Base-by-base conservation (phyloP, 2,797 vertebrate genomes). In the Karalla daura region DNA sequence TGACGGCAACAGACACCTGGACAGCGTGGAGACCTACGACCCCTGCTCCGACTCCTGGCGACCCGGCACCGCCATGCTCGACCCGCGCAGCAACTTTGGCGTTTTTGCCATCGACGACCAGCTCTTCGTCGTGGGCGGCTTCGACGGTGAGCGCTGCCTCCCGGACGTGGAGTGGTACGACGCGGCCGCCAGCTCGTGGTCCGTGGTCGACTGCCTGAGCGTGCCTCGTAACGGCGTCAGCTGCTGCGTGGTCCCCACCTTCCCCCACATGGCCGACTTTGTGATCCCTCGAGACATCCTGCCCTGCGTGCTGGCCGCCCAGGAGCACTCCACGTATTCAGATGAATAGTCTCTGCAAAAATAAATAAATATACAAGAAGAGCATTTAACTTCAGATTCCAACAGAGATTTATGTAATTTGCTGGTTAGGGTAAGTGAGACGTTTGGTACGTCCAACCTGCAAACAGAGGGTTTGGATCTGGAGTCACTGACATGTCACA, bases 41-140 rank as follows among this genome's bases (percentile, higher is more conserved):
- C 94, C 94, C 0, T 0, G 6, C 0, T 72, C 75, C 43, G 83
- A 96, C 44, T 63, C 71, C 0, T 98, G 96, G 96, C 78, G 44
- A 0, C 2, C 9, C 0, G 59, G 94, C 27, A 35, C 91, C 32
- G 45, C 79, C n/a, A 97, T 97, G 96, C 70, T 89, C 12, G 94
- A 74, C 0, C 86, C 92, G 1, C 94, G 96, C 51, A 96, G 96
- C 80, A 96, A 95, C 87, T 98, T 97, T 15, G 95, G 95, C 61
- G 94, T 96, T 0, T 95, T 85, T 41, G 94, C 95, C 25, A 70
- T 96, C 5, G 92, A 90, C 0, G 27, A 70, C 5, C 23, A 5
- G 0, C 23, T 92, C 33, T 86, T 81, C 35, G 88, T 37, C 32
- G 91, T 93, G 0, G 87, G 86, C 0, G 89, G 86, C 21, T 77